Percentiles rank a stretch among this genome's conserved stretches.
Conservation (phyloP, 2,113 vertebrate species). For the Heloderma charlesbogerti region DNA sequence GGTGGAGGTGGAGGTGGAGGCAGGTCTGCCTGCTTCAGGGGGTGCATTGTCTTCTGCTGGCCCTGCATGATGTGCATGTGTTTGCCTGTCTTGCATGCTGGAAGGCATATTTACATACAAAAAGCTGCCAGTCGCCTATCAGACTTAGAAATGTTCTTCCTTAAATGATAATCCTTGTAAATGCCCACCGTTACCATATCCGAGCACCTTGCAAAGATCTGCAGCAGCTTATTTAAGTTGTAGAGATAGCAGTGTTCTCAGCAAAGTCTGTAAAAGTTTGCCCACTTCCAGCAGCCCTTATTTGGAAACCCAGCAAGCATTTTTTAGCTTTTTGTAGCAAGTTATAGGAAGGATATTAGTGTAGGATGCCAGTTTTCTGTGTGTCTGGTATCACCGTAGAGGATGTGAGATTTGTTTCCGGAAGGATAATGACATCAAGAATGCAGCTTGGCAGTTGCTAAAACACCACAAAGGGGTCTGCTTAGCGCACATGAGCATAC, state of each 20-base stretch:
- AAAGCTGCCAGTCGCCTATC: not conserved
- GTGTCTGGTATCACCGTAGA: not conserved
- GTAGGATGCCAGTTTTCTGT: not conserved
- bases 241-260: not conserved
- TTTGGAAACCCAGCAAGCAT: slow-evolving; percentile 12
- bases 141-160: not conserved
- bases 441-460: slow-evolving; percentile 12
- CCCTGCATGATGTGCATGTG: not conserved
- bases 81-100: not conserved
- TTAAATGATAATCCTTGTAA: slow-evolving; percentile 23
- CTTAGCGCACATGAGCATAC: not conserved
- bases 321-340: not conserved
- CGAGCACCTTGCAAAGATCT: slow-evolving; percentile 51
- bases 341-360: not conserved
- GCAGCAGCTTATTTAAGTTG: slow-evolving; percentile 24
- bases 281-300: slow-evolving; percentile 37
- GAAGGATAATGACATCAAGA: slow-evolving; percentile 14
- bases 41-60: not conserved
- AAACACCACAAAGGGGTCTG: not conserved
- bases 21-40: not conserved
- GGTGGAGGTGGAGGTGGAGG: not conserved
- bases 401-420: not conserved
- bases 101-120: slow-evolving; percentile 9
- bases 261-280: slow-evolving; percentile 8
- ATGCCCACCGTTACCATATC: not conserved